Evolutionary conservation across 2,888 invertebrate species (phyloP).

Genomic region (Lottia scabra): DNA sequence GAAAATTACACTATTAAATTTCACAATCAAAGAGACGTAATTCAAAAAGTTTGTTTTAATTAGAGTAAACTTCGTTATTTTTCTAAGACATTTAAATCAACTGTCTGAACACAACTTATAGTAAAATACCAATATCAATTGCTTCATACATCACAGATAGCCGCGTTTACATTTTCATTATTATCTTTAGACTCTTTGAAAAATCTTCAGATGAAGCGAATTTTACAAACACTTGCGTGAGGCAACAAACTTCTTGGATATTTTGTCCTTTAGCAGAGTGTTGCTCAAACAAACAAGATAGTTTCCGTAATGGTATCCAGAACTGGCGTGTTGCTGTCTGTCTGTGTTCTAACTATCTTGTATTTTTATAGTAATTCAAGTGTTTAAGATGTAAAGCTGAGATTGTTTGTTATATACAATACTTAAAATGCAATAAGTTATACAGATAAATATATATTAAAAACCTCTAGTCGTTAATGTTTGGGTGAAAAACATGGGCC

Average conservation of each 20-base stretch:
- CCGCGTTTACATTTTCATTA: background rate
- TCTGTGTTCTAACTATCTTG: too few relatives aligned
- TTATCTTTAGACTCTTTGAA: background rate
- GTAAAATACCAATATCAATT: background rate
- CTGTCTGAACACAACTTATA: background rate
- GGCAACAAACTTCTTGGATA: background rate
- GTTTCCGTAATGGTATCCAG: background rate
- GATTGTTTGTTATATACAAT: too few relatives aligned
- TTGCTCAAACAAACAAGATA: background rate
- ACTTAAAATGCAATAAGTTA: too few relatives aligned
- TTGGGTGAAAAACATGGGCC: too few relatives aligned
- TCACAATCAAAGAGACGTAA: background rate
- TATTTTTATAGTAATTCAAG: too few relatives aligned
- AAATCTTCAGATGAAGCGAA: background rate
- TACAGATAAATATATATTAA: too few relatives aligned
- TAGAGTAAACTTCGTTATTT: background rate
- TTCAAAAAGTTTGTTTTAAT: constrained; percentile 1
- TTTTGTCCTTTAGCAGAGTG: background rate
- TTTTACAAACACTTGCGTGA: constrained; percentile 4
- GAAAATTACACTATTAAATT: background rate
- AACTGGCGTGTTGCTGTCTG: too few relatives aligned
- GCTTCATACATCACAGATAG: background rate
- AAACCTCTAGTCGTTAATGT: too few relatives aligned
- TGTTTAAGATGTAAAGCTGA: too few relatives aligned
- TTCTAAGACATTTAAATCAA: background rate